A percentile compares a stretch with the other conserved stretches of the same genome.
Conservation (phyloP, 2,797 vertebrate species). For the Lithobates sylvaticus region DNA sequence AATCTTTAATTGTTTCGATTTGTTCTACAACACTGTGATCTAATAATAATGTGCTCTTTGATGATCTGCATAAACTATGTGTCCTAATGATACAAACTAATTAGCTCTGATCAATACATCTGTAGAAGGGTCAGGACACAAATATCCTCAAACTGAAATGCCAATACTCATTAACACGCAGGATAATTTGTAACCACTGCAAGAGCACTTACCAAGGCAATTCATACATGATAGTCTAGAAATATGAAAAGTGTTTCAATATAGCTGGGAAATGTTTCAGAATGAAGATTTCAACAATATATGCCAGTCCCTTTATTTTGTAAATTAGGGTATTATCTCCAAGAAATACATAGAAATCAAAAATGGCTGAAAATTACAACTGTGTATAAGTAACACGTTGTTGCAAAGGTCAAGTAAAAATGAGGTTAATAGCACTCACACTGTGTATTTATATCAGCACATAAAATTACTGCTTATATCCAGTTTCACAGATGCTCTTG, state of each 20-base stretch:
- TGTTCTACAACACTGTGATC: neutral
- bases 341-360: no score
- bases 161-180: neutral
- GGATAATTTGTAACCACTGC: neutral
- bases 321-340: no score
- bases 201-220: neutral
- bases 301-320: no score
- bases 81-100: neutral
- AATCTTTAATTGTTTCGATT: neutral
- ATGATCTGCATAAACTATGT: slow-evolving; percentile 1
- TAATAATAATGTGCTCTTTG: neutral
- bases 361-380: no score
- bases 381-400: no score
- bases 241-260: neutral
- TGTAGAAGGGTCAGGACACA: neutral
- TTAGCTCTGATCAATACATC: slow-evolving; percentile 1
- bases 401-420: no score
- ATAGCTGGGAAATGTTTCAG: neutral
- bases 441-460: no score
- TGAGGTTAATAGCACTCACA: no score
- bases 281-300: no score
- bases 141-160: slow-evolving; percentile 1
- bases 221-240: neutral
- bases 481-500: no score
- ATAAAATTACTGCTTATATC: no score